Base-by-base conservation (phyloP, 2,888 invertebrate species). In the Geophilus truncorum region DNA sequence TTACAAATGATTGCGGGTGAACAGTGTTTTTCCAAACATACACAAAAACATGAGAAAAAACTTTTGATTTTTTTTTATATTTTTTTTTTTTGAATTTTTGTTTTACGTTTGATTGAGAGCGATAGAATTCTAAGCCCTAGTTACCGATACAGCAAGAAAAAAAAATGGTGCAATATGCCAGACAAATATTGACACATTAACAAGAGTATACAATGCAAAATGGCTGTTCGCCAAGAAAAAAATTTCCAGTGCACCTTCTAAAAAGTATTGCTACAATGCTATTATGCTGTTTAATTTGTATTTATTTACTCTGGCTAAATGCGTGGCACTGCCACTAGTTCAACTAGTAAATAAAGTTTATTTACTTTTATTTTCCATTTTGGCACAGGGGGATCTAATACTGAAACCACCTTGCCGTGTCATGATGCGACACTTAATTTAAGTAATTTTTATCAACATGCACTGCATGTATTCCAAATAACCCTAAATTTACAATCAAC, bases 201-300 rank as follows among this genome's bases (percentile, higher is more conserved):
- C 28, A 25, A 70, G 70, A 25, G 28, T 70, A 57, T 25, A 51
- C 1, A 25, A 70, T 25, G 70, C 28, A 28, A 70, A 40, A 28
- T 70, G 70, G 70, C 70, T 12, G 28, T n/a, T 10, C 28, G 70
- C 70, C 70, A 70, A 28, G 70, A 70, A 28, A 3, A 28, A 57
- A 70, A 28, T 25, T 15, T 3, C n/a, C 23, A 25, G 28, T 70
- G 70, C 70, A 70, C 28, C 70, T 45, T 45, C 45, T 70, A 70
- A 70, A 70, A 70, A 70, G 70, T 70, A 70, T 70, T 70, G 70
- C 70, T 70, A 70, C 70, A n/a, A 9, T 25, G n/a, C 70, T 70
- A 70, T 70, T 70, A 70, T 70, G 70, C 70, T 70, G 70, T 28
- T 70, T 70, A 70, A 70, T 23, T 28, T 45, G 15, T 45, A 45